phyloP scores from a whole-genome alignment of 2,797 vertebrate species.

The Artibeus jamaicensis region DNA sequence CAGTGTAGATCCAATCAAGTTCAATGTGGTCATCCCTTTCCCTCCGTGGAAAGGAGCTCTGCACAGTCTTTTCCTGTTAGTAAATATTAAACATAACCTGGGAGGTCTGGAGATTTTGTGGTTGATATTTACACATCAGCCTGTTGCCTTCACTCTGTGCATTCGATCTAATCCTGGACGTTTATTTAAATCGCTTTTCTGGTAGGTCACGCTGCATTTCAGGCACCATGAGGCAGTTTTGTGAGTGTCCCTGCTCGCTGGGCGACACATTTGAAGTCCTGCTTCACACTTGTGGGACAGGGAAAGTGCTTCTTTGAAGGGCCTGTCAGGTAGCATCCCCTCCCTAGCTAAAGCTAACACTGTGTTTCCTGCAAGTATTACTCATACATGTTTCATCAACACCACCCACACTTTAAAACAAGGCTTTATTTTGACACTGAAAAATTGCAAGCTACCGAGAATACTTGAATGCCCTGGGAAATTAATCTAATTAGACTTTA shows the following conservation, averaged over 20 bases:
- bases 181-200: not conserved
- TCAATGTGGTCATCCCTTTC: not conserved
- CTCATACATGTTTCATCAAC: not conserved
- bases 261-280: not conserved
- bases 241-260: accelerated
- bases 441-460: conserved; percentile 58
- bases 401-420: conserved; percentile 61
- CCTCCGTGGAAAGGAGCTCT: not conserved
- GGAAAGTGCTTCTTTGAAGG: not conserved
- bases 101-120: not conserved
- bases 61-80: not conserved
- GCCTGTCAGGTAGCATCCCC: not conserved
- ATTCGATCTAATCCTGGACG: not conserved
- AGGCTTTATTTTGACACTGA: conserved; percentile 73
- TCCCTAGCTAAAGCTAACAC: conserved; percentile 34
- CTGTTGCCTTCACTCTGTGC: not conserved
- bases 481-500: conserved; percentile 55
- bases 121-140: not conserved
- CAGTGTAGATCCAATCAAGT: not conserved
- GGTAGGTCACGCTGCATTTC: not conserved
- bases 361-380: conserved; percentile 63
- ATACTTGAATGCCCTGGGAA: conserved; percentile 51
- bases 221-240: not conserved
- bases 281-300: not conserved
- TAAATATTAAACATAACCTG: not conserved